Percentiles rank a stretch among this genome's conserved stretches.
These are phyloP conservation scores for Drosophila paranaensis DNA, from an alignment of 2,888 invertebrate genomes.

Conservation along the genomic window DNA sequence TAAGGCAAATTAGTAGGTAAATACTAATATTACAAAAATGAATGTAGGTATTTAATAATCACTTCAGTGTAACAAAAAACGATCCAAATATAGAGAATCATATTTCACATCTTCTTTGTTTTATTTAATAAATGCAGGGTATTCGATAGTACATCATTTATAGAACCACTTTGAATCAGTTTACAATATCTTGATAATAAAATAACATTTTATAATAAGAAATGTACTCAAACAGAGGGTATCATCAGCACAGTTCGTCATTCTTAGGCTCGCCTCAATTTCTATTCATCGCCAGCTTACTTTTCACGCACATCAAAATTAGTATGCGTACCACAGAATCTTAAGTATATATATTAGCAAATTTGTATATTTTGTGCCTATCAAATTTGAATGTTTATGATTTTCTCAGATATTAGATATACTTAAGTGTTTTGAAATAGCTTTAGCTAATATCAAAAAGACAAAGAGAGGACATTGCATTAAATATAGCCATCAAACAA, in stretches of 20 bases:
- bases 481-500: background rate
- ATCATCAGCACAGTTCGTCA: conserved; percentile 1
- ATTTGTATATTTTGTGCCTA: background rate
- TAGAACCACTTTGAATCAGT: background rate
- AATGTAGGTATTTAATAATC: no score
- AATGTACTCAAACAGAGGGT: background rate
- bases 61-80: no score
- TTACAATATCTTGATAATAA: background rate
- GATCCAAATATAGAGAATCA: no score
- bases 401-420: conserved; percentile 6
- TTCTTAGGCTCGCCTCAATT: conserved; percentile 5
- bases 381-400: conserved; percentile 7
- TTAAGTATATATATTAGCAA: conserved; percentile 5
- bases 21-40: background rate
- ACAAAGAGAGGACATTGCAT: background rate
- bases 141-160: background rate
- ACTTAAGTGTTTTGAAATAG: conserved; percentile 23
- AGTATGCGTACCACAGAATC: background rate
- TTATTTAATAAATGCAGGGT: background rate
- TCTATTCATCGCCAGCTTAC: background rate
- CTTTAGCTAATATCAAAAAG: background rate
- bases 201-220: background rate
- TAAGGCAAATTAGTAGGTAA: background rate
- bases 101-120: background rate
- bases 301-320: background rate